A percentile compares a stretch with the other conserved stretches of the same genome.
Evolutionary conservation across 1,140 invertebrate species (phyloP).

Genomic region (Sminthurinus signatus): DNA sequence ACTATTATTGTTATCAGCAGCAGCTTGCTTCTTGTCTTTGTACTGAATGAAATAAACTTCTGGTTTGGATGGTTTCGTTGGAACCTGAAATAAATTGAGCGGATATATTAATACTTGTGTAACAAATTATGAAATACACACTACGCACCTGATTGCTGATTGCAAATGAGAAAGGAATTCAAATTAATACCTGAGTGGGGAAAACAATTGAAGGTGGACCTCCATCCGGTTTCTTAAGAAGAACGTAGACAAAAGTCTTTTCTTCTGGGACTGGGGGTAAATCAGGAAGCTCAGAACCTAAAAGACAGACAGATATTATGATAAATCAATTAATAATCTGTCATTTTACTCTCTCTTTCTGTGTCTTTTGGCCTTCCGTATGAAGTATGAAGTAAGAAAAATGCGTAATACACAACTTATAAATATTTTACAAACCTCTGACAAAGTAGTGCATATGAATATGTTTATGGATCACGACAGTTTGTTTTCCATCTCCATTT

Average conservation of each 20-base stretch:
- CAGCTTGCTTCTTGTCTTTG: conserved; percentile 46
- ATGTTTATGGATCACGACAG: conserved; percentile 11
- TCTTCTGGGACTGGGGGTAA: conserved; percentile 52
- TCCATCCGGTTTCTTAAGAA: conserved; percentile 72
- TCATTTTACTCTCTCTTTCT: no score
- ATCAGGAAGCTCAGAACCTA: conserved; percentile 5
- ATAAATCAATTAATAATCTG: no score
- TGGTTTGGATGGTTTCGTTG: conserved; percentile 72
- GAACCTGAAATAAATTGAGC: conserved; percentile 45
- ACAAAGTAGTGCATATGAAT: conserved; percentile 17
- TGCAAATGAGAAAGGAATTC: no score
- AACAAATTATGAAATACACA: no score
- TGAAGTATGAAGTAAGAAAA: no score
- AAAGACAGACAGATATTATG: no score
- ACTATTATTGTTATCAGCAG: no score
- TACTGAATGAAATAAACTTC: conserved; percentile 82
- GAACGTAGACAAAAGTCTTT: conserved; percentile 78
- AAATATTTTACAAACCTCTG: no score
- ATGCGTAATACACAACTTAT: no score
- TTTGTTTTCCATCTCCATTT: conserved; percentile 7
- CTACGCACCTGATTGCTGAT: no score
- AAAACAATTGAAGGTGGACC: conserved; percentile 69
- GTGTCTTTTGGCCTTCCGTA: no score
- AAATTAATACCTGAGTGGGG: conserved; percentile 61
- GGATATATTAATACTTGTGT: no score